phyloP scores from a whole-genome alignment of 2,113 vertebrate genomes.

The Elaphurus davidianus region DNA sequence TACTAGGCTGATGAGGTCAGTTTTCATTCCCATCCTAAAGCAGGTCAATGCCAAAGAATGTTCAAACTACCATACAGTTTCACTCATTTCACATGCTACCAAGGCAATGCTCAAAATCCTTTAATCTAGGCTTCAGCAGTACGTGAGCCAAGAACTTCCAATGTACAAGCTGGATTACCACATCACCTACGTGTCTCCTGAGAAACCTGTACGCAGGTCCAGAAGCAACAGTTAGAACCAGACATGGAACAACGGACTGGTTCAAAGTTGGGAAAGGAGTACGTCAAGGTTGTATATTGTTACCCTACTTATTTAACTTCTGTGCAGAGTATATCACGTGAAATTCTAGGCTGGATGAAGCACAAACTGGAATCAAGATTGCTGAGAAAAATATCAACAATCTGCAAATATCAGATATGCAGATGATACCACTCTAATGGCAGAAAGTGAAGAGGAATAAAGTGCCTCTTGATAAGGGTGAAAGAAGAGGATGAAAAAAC shows the following conservation, averaged over 20 bases:
- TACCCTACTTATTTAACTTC: neutral
- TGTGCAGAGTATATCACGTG: neutral
- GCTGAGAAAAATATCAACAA: neutral
- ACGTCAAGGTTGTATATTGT: neutral
- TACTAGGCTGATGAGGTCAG: neutral
- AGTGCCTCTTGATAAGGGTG: neutral
- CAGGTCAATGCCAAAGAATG: neutral
- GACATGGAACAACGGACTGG: neutral
- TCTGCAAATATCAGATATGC: neutral
- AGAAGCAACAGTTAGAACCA: neutral
- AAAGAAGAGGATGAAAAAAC: neutral
- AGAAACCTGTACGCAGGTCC: neutral
- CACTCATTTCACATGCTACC: neutral
- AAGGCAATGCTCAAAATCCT: neutral
- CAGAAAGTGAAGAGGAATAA: neutral
- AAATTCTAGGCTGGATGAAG: neutral
- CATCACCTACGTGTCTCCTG: neutral
- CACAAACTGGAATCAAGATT: neutral
- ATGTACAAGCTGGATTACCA: neutral
- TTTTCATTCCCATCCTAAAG: neutral
- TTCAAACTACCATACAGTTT: neutral
- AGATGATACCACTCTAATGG: neutral
- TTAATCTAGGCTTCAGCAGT: neutral
- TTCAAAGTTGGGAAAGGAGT: neutral
- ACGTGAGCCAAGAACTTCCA: neutral